phyloP scores from a whole-genome alignment of 30 jellyfish, hydroid and myxozoan genomes.

The Chironex yamaguchii region DNA sequence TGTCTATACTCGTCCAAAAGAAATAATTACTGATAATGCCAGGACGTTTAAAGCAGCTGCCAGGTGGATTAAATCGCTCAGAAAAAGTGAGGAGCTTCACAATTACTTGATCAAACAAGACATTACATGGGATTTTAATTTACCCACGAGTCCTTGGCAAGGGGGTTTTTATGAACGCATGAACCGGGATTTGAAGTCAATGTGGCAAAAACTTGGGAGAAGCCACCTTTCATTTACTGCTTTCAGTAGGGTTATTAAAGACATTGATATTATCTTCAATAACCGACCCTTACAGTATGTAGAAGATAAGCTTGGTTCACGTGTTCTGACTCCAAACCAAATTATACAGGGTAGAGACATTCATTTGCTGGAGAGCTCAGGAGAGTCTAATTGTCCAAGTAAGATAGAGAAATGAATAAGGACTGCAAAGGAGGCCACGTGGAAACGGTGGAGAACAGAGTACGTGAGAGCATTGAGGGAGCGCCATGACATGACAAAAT shows the following conservation, averaged over 20 bases:
- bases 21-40: constrained; percentile 57
- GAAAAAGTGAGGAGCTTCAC: not conserved
- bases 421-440: constrained; percentile 38
- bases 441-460: constrained; percentile 73
- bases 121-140: constrained; percentile 1
- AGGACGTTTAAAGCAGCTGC: constrained; percentile 37
- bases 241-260: not conserved
- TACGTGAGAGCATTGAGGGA: constrained; percentile 70
- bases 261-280: not conserved
- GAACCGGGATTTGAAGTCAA: not conserved
- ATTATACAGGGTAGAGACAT: constrained; percentile 11
- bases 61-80: not conserved
- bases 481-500: constrained; percentile 54
- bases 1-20: constrained; percentile 27
- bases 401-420: constrained; percentile 48
- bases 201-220: constrained; percentile 2
- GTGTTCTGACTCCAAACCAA: not conserved
- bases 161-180: constrained; percentile 3
- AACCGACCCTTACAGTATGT: constrained; percentile 2
- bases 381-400: constrained; percentile 28
- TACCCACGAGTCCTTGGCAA: constrained; percentile 16
- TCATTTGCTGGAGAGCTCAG: constrained; percentile 21
- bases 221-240: not conserved
- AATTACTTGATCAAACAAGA: not conserved
- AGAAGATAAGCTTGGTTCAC: not conserved